A percentile compares a stretch with the other conserved stretches of the same genome.
These are phyloP conservation scores for Brevimyrus niger DNA, from an alignment of 2,113 vertebrate genomes.

Conservation along the genomic window DNA sequence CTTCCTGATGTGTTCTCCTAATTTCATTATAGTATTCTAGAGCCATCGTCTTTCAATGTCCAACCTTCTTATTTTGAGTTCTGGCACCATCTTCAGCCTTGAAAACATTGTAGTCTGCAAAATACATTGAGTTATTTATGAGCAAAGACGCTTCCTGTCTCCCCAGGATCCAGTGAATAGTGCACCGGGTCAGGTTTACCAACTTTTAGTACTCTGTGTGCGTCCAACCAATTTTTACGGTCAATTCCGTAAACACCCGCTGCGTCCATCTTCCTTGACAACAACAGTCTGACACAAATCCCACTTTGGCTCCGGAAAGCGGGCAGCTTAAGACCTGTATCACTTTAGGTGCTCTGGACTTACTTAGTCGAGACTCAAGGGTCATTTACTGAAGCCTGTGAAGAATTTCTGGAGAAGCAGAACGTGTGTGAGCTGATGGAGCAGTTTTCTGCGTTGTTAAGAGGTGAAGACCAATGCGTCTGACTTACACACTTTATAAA, in stretches of 20 bases:
- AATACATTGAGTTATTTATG: neutral
- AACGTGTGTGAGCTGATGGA: neutral
- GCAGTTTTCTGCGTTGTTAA: neutral
- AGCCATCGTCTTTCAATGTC: neutral
- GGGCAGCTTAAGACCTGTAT: neutral
- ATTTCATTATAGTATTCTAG: neutral
- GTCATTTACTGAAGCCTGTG: neutral
- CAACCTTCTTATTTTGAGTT: neutral
- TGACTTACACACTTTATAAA: neutral
- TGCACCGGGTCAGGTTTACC: neutral
- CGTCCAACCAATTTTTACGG: neutral
- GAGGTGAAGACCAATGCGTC: neutral
- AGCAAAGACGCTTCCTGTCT: neutral
- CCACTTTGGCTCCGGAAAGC: neutral
- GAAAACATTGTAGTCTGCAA: neutral
- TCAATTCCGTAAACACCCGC: neutral
- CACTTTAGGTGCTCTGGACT: neutral
- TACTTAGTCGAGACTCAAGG: neutral
- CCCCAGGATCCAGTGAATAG: neutral
- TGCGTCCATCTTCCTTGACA: neutral
- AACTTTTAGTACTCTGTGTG: neutral
- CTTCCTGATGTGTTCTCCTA: neutral
- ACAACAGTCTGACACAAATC: slow-evolving; percentile 9
- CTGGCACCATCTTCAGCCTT: neutral
- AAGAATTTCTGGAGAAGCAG: neutral